Base-by-base conservation (phyloP, 2,113 vertebrate genomes). In the Chauna torquata region DNA sequence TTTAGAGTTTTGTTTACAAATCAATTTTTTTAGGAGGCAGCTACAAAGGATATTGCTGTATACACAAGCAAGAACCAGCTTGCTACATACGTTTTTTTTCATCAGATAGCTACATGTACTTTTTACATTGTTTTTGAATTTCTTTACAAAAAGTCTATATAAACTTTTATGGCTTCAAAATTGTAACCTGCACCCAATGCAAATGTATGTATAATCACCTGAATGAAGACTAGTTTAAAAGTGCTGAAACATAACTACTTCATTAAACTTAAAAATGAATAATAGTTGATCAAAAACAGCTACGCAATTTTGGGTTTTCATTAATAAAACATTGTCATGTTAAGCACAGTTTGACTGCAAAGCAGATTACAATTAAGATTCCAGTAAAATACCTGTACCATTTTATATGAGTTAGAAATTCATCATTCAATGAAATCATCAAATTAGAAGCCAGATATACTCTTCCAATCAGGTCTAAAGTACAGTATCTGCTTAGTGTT, bases 21-120 rank as follows among this genome's bases (percentile, higher is more conserved):
- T 95, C 94, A 94, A 86, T 97, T 95, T 97, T 98, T 91, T 94
- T 92, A 94, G 92, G 98, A 98, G 98, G 97, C 97, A 99, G 98
- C 98, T 98, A 98, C 83, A 97, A 98, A 34, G 82, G 96, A 96
- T 91, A 98, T 85, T 96, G 97, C 96, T 97, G 97, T 97, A 96
- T 97, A 98, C 95, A 98, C 58, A 98, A 98, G 98, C 98, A 99
- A 99, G 99, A 99, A 98, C 99, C 99, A 99, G 99, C 99, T 99
- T 98, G 99, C 99, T 98, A 97, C 94, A 97, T 86, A 95, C 7
- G 57, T 78, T 91, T 96, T 74, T 58, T 70, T 86, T 83, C 64
- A 94, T 81, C 95, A 95, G 97, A 98, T 92, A 98, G 94, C 84
- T 92, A 97, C 92, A 75, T 2, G 57, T 96, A 91, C 92, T 96